These are phyloP conservation scores for Drosophila subobscura DNA, from an alignment of 1,140 invertebrate species.

Conservation along the genomic window DNA sequence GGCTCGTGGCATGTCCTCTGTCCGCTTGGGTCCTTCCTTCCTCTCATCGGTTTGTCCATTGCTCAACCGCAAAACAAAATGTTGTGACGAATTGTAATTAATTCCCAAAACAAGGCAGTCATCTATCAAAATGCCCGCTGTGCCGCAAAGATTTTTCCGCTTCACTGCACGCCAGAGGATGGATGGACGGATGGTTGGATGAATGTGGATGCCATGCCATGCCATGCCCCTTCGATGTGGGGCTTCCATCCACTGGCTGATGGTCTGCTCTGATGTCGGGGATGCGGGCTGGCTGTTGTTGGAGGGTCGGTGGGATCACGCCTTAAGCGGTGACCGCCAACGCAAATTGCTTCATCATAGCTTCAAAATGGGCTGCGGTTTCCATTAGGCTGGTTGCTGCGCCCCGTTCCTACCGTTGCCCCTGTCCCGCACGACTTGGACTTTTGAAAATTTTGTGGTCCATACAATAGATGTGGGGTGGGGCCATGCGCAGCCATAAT, in stretches of 20 bases:
- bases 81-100: constrained; percentile 83
- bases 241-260: not conserved
- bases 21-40: not conserved
- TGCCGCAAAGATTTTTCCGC: constrained; percentile 74
- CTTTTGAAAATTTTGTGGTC: constrained; percentile 70
- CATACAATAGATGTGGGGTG: constrained; percentile 6
- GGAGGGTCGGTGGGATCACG: constrained; percentile 31
- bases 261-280: too few species aligned
- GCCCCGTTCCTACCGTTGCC: not conserved
- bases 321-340: constrained; percentile 59
- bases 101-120: constrained; percentile 82
- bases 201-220: not conserved
- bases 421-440: constrained; percentile 31
- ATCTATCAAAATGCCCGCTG: constrained; percentile 79
- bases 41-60: constrained; percentile 26
- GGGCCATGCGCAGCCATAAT: constrained; percentile 53
- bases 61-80: constrained; percentile 77
- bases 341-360: constrained; percentile 80
- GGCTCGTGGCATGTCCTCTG: constrained; percentile 15
- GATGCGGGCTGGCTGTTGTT: not conserved
- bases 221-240: too few species aligned
- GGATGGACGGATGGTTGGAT: constrained; percentile 15
- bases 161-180: constrained; percentile 51
- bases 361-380: constrained; percentile 73
- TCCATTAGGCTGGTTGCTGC: constrained; percentile 64